Percentiles rank a stretch among this genome's conserved stretches.
phyloP scores from a whole-genome alignment of 2,888 invertebrate species.

The Altica lythri region DNA sequence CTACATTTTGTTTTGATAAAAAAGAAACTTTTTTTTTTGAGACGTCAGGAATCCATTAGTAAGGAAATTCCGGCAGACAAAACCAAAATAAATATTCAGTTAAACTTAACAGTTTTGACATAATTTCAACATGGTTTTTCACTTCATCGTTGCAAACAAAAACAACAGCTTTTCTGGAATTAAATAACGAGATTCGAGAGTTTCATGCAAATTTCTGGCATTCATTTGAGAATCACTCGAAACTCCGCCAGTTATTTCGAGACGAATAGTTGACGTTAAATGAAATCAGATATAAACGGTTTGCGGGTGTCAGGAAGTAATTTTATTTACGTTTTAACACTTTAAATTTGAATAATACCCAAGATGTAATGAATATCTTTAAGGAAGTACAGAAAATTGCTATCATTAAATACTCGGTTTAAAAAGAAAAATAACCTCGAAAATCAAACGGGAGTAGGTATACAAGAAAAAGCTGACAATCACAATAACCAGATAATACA shows the following conservation, averaged over 20 bases:
- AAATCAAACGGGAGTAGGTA: too few species aligned
- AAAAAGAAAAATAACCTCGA: too few species aligned
- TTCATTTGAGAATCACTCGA: conserved; percentile 26
- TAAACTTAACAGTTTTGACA: conserved; percentile 29
- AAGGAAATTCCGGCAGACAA: conserved; percentile 19
- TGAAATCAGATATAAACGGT: conserved; percentile 26
- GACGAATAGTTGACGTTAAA: conserved; percentile 14
- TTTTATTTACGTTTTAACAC: too few species aligned
- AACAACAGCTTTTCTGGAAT: conserved; percentile 28
- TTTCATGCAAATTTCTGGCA: conserved; percentile 27
- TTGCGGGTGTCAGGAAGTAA: too few species aligned
- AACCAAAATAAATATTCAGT: conserved; percentile 30
- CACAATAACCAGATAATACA: conserved; percentile 9
- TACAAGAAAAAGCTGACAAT: too few species aligned
- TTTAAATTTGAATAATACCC: too few species aligned
- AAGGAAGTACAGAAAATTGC: too few species aligned
- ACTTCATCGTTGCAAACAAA: conserved; percentile 32
- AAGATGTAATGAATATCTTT: too few species aligned
- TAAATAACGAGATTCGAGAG: conserved; percentile 27
- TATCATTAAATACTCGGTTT: too few species aligned
- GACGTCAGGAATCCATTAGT: conserved; percentile 21
- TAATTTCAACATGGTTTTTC: conserved; percentile 32
- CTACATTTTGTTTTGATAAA: conserved; percentile 1
- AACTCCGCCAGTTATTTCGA: too few species aligned
- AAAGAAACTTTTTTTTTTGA: conserved; percentile 7